phyloP scores from a whole-genome alignment of 53 echinoderm and acorn worm genomes.

The Stichopus horrens region DNA sequence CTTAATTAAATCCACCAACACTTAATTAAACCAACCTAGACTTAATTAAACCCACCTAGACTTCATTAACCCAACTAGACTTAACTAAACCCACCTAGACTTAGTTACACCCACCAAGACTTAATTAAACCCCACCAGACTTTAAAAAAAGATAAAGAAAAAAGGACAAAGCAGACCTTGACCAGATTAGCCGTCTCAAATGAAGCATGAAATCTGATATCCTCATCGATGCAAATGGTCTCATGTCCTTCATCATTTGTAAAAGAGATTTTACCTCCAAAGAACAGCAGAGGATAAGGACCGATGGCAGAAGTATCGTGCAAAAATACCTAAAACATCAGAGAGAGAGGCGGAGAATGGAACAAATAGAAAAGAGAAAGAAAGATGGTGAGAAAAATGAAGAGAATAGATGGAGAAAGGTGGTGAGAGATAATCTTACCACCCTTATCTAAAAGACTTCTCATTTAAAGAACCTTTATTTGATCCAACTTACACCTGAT shows the following conservation, averaged over 20 bases:
- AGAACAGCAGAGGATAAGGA: conserved; percentile 94
- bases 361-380: neutral
- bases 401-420: neutral
- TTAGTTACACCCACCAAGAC: too few relatives aligned
- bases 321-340: conserved; percentile 68
- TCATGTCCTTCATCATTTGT: conserved; percentile 69
- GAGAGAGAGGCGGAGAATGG: neutral
- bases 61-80: too few relatives aligned
- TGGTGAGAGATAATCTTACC: neutral
- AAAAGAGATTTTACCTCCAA: conserved; percentile 76
- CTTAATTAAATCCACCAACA: too few relatives aligned
- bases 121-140: too few relatives aligned
- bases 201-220: conserved; percentile 79
- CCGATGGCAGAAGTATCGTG: conserved; percentile 86
- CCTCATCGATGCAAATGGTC: conserved; percentile 77
- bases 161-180: conserved; percentile 52
- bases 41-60: too few relatives aligned
- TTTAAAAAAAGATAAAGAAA: too few relatives aligned
- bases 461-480: neutral
- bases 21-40: too few relatives aligned
- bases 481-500: conserved; percentile 72
- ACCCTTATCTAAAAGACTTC: neutral
- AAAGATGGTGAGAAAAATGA: neutral
- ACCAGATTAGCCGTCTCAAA: conserved; percentile 76
- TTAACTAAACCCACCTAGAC: too few relatives aligned